phyloP scores from a whole-genome alignment of 2,888 invertebrate species.

The Monoplex corrugatus region DNA sequence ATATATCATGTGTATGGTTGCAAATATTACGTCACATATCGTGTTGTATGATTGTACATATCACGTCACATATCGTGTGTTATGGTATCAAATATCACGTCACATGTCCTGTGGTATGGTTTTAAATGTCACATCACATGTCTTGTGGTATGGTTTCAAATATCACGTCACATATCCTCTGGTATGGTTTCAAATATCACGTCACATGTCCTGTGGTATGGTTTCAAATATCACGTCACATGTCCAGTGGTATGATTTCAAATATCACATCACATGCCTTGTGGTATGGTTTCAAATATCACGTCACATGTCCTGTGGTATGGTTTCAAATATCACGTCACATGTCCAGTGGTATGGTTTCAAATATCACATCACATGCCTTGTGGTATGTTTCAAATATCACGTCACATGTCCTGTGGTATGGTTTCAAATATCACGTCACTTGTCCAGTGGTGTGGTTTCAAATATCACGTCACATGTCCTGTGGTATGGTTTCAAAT shows the following conservation, averaged over 20 bases:
- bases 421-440: background rate
- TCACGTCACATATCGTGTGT: background rate
- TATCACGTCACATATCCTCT: too few species aligned
- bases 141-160: too few species aligned
- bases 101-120: background rate
- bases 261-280: too few species aligned
- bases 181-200: background rate
- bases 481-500: background rate
- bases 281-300: background rate
- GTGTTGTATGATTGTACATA: too few species aligned
- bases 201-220: background rate
- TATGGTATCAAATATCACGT: background rate
- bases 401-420: background rate
- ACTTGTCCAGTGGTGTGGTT: background rate
- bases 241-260: too few species aligned
- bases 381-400: background rate
- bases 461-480: too few species aligned
- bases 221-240: background rate
- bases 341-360: too few species aligned
- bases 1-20: background rate
- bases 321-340: background rate
- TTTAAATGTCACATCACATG: background rate
- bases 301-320: background rate
- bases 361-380: too few species aligned
- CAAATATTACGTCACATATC: background rate